Evolutionary conservation across 1,140 invertebrate species (phyloP).

Genomic region (Danaus melanippus): DNA sequence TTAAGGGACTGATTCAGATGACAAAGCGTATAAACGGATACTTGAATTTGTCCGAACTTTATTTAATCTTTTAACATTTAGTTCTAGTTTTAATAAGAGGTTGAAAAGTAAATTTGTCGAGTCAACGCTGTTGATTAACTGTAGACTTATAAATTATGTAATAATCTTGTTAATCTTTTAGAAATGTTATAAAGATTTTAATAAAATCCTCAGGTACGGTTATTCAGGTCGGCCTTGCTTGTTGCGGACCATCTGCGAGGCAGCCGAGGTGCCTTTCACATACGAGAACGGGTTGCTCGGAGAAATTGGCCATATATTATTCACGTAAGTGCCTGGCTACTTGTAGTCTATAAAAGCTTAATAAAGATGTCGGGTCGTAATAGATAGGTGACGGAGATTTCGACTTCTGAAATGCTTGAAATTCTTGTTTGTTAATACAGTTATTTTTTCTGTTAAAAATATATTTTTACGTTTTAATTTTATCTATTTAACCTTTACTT

Average conservation of each 20-base stretch:
- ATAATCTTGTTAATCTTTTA: slow-evolving; percentile 5
- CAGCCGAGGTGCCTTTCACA: slow-evolving; percentile 77
- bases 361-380: slow-evolving; percentile 24
- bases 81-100: slow-evolving; percentile 4
- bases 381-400: slow-evolving; percentile 18
- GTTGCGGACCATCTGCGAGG: slow-evolving; percentile 82
- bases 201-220: slow-evolving; percentile 70
- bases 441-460: too few species aligned
- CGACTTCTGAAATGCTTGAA: slow-evolving; percentile 9
- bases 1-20: slow-evolving; percentile 25
- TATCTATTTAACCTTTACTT: too few species aligned
- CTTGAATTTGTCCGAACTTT: slow-evolving; percentile 8
- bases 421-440: not conserved
- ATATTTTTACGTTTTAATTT: too few species aligned
- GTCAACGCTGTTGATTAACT: not conserved
- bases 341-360: slow-evolving; percentile 29
- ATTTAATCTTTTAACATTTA: slow-evolving; percentile 13
- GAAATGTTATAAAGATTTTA: slow-evolving; percentile 14
- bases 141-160: slow-evolving; percentile 9
- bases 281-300: slow-evolving; percentile 77
- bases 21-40: slow-evolving; percentile 27
- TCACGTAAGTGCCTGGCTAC: slow-evolving; percentile 74
- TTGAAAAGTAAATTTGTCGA: not conserved
- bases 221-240: slow-evolving; percentile 79
- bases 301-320: slow-evolving; percentile 79